Evolutionary conservation across 2,888 invertebrate species (phyloP).

Genomic region (Xestia sexstrigata): DNA sequence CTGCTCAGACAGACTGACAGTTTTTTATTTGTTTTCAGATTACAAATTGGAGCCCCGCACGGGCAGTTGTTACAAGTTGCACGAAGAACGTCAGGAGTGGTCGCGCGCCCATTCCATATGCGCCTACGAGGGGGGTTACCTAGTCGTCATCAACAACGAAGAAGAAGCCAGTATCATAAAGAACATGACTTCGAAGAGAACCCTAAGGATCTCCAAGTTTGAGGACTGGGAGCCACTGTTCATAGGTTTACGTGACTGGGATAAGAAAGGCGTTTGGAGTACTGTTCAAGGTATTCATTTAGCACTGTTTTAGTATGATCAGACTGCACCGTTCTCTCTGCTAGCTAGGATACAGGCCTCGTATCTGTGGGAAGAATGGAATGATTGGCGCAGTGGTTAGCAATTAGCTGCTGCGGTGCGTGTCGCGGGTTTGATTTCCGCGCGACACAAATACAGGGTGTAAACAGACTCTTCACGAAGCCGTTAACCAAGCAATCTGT

Average conservation of each 20-base stretch:
- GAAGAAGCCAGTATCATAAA: constrained; percentile 17
- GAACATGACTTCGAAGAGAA: constrained; percentile 5
- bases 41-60: constrained; percentile 7
- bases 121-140: constrained; percentile 14
- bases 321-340: no score
- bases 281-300: no score
- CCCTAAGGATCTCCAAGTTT: constrained; percentile 10
- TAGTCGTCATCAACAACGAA: constrained; percentile 15
- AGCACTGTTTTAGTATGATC: no score
- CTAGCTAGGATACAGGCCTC: no score
- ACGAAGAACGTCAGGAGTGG: constrained; percentile 13
- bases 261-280: constrained; percentile 9
- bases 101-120: neutral
- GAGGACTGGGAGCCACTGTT: constrained; percentile 29
- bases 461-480: no score
- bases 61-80: constrained; percentile 30
- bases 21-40: constrained; percentile 1
- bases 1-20: neutral
- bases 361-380: no score
- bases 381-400: no score
- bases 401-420: no score
- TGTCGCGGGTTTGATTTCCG: no score
- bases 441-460: no score
- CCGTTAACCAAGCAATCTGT: no score
- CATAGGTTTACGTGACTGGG: constrained; percentile 25